phyloP scores from a whole-genome alignment of 2,797 vertebrate species.

The Lepus townsendii region DNA sequence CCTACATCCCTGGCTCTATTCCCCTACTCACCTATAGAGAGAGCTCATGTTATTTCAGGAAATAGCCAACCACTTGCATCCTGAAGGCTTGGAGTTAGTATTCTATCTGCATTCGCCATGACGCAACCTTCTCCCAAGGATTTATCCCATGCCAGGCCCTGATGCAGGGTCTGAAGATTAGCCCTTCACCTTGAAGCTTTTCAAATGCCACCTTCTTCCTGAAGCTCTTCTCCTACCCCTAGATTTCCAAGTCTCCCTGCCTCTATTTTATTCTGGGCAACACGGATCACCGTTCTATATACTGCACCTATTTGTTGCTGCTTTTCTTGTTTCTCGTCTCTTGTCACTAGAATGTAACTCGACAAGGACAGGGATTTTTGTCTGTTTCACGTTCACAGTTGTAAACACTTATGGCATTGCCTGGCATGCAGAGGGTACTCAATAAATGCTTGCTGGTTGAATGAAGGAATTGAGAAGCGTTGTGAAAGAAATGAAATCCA shows the following conservation, averaged over 20 bases:
- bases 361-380: background rate
- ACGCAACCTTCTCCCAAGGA: rapidly evolving
- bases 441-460: background rate
- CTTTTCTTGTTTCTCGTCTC: background rate
- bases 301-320: background rate
- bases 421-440: background rate
- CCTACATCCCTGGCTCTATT: background rate
- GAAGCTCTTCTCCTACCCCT: too few relatives aligned
- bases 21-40: background rate
- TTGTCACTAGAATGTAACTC: background rate
- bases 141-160: background rate
- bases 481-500: background rate
- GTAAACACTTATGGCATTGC: background rate
- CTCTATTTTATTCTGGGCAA: background rate
- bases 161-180: background rate
- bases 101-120: background rate
- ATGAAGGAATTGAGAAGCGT: background rate
- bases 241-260: background rate
- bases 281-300: background rate
- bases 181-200: background rate
- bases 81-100: background rate
- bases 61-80: background rate
- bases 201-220: background rate
- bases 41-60: background rate
- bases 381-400: background rate